Evolutionary conservation across 2,797 vertebrate species (phyloP).

Genomic region (Leptoclinus maculatus): DNA sequence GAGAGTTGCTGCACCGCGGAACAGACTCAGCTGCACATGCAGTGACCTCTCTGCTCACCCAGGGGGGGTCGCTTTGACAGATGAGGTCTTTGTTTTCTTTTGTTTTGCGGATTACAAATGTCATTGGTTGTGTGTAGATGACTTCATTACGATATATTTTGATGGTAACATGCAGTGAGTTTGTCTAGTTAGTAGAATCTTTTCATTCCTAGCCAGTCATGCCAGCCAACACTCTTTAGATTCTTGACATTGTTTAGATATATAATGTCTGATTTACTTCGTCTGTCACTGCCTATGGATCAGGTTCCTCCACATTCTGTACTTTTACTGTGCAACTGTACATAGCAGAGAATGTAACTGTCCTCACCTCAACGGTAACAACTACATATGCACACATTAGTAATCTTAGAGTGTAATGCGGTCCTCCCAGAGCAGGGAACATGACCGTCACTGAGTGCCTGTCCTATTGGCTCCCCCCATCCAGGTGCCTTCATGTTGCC

Average conservation of each 20-base stretch:
- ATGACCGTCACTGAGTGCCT: not conserved
- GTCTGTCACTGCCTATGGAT: not conserved
- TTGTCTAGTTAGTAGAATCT: not conserved
- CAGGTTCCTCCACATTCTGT: not conserved
- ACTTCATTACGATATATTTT: no score
- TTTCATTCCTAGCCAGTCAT: not conserved
- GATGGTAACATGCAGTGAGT: no score
- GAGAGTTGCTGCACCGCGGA: slow-evolving; percentile 54
- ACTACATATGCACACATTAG: not conserved
- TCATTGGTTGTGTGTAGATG: not conserved
- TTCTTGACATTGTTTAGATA: not conserved
- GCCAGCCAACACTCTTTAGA: not conserved
- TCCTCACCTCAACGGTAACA: not conserved
- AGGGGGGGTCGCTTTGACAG: slow-evolving; percentile 27
- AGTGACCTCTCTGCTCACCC: slow-evolving; percentile 51
- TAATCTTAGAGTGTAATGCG: not conserved
- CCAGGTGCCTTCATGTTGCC: slow-evolving; percentile 98
- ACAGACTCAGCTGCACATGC: slow-evolving; percentile 52
- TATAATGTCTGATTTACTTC: slow-evolving; percentile 1
- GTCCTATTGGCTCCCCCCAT: not conserved
- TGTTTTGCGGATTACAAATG: not conserved
- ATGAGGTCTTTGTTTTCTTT: slow-evolving; percentile 30
- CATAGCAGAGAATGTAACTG: not conserved
- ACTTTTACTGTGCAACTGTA: not conserved
- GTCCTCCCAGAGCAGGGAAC: not conserved